Evolutionary conservation across 2,888 invertebrate genomes (phyloP), one percentile per base, ranked within the genome.

Genomic region (Petrophora chlorosata): DNA sequence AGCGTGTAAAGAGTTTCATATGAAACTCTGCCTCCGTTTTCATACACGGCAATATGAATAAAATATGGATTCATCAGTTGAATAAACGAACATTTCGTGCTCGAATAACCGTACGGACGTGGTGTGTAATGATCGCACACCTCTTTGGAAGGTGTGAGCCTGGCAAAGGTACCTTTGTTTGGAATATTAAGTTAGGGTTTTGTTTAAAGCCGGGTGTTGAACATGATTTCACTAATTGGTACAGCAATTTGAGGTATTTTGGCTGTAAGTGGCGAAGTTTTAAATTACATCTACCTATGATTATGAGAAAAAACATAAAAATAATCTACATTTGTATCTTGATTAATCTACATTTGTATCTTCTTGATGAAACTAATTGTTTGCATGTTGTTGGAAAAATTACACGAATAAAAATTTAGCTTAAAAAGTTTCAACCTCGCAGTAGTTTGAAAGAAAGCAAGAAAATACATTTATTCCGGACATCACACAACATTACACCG

Each of bases 11-110:
- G 65, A 70, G 60, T 70, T 73, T 70, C 58, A 69, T 73, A 70
- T 68, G 59, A 70, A 73, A 64, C 63, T 66, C 55, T 48, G 50
- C 56, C 58, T 65, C 63, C 67, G 73, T 70, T 29, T 72, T 79
- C 67, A 73, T 76, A 75, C 70, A 71, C 59, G 68, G 73, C 67
- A 70, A 70, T 76, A 83, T 85, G 85, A 85, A 86, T 86, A 86
- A 85, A 82, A 85, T 84, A 85, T 84, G 78, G 73, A 76, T 79
- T 85, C 81, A 84, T 85, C 84, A 85, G 82, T 77, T 74, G 76
- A 78, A 79, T 79, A 80, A 82, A 82, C 79, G 79, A 75, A 80
- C 67, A 75, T 73, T 76, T 70, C 65, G 65, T 71, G 70, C 70
- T 70, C 65, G 70, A 72, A 74, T 76, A 76, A 75, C 28, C 38